These are phyloP conservation scores for Eilema depressum DNA, from an alignment of 2,888 invertebrate species.

Conservation along the genomic window DNA sequence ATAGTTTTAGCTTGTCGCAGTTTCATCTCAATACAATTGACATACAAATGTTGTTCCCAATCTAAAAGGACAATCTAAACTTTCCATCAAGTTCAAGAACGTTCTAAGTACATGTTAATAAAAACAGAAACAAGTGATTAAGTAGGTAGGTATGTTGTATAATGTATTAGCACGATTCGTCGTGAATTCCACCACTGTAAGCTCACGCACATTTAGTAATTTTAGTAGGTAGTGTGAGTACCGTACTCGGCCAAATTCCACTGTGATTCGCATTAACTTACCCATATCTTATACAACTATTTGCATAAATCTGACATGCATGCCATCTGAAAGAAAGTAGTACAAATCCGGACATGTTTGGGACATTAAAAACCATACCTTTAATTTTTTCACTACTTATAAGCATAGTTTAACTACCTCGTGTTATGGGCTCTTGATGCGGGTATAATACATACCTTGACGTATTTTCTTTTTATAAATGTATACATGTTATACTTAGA, in stretches of 20 bases:
- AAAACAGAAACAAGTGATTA: slow-evolving; percentile 38
- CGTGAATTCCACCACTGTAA: slow-evolving; percentile 28
- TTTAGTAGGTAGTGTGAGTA: slow-evolving; percentile 46
- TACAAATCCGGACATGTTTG: slow-evolving; percentile 32
- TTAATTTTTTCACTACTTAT: neutral
- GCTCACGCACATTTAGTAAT: slow-evolving; percentile 47
- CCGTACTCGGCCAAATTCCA: slow-evolving; percentile 81
- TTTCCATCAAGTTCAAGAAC: slow-evolving; percentile 35
- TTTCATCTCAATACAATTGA: no score
- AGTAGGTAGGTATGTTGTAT: slow-evolving; percentile 44
- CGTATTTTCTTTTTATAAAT: no score
- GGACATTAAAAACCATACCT: slow-evolving; percentile 34
- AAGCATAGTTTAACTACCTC: no score
- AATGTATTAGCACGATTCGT: slow-evolving; percentile 50
- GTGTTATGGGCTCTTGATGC: no score
- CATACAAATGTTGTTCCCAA: no score
- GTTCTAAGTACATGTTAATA: slow-evolving; percentile 28
- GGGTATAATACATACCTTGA: no score
- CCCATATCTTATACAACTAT: slow-evolving; percentile 71
- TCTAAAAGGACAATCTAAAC: neutral
- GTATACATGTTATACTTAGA: no score
- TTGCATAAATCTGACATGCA: slow-evolving; percentile 55
- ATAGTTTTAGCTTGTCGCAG: neutral
- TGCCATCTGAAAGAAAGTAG: slow-evolving; percentile 41
- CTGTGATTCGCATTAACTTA: slow-evolving; percentile 73